Base-by-base conservation (phyloP, 2,888 invertebrate genomes). In the Drosophila bunnanda region DNA sequence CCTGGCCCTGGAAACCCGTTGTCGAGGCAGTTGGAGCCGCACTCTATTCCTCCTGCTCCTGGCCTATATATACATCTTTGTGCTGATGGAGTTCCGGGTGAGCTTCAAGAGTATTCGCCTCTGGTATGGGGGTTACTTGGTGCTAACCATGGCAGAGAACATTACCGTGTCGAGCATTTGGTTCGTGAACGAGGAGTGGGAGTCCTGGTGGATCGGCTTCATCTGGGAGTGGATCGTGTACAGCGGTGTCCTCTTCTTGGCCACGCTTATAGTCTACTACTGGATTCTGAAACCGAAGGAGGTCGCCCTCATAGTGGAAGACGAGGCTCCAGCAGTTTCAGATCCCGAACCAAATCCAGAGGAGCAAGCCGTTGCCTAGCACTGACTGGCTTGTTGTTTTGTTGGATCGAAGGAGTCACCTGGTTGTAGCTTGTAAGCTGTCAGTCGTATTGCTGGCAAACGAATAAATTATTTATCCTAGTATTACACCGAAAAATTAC, bases 21-120 rank as follows among this genome's bases (percentile, higher is more conserved):
- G 93, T 39, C 81, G 89, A 9, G 89, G 92, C 93, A 94, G 78
- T 93, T 94, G 90, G 91, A 94, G 93, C 59, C 93, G 93, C 65
- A 93, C 93, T 20, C 90, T 93, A 4, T 96, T 95, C 91, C 95
- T 95, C 85, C 88, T 96, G 71, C 95, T 96, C 89, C 93, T 96
- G 20, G 95, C 95, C 15, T 94, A 96, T 78, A 93, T 96, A 73
- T 96, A 96, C 87, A 93, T 96, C 60, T 95, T 96, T 90, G 95
- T 96, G 85, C 93, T 96, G 48, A 94, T 97, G 88, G 97, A 97
- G 92, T 96, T 96, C 83, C 95, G 96, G 90, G 94, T 96, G 61
- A 95, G 95, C 91, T 96, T 96, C 90, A 95, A 95, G 77, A 95
- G 95, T 85, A 94, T 96, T 22, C 94, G 95, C 6, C 93, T 94